phyloP scores from a whole-genome alignment of 2,888 invertebrate species.

The Acanthosepion lycidas region DNA sequence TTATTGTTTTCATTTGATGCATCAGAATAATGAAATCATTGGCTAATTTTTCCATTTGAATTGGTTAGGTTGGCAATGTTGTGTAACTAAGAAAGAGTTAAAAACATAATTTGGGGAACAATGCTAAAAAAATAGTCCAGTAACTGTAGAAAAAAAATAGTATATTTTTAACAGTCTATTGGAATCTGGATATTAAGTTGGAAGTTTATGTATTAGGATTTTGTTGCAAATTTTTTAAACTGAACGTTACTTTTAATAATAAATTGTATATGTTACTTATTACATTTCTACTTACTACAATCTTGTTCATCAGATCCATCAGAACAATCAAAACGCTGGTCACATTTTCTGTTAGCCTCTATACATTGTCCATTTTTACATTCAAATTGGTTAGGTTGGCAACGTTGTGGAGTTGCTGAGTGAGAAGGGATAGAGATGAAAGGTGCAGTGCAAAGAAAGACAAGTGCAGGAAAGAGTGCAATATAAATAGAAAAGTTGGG shows the following conservation, averaged over 20 bases:
- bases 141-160: no score
- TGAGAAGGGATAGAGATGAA: background rate
- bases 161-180: no score
- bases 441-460: background rate
- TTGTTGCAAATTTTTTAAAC: no score
- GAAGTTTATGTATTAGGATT: no score
- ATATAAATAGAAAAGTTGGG: background rate
- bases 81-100: no score
- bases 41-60: no score
- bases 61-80: no score
- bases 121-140: no score
- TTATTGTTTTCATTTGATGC: background rate
- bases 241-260: no score
- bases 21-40: conserved; percentile 2
- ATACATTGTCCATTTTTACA: conserved; percentile 18
- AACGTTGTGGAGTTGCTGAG: background rate
- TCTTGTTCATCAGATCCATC: background rate
- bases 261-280: no score
- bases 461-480: background rate
- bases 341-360: background rate
- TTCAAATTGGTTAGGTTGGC: background rate
- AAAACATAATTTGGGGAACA: no score
- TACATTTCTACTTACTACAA: background rate
- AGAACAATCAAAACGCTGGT: background rate
- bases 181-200: no score